These are phyloP conservation scores for Mohoua ochrocephala DNA, from an alignment of 2,113 vertebrate species.

Conservation along the genomic window DNA sequence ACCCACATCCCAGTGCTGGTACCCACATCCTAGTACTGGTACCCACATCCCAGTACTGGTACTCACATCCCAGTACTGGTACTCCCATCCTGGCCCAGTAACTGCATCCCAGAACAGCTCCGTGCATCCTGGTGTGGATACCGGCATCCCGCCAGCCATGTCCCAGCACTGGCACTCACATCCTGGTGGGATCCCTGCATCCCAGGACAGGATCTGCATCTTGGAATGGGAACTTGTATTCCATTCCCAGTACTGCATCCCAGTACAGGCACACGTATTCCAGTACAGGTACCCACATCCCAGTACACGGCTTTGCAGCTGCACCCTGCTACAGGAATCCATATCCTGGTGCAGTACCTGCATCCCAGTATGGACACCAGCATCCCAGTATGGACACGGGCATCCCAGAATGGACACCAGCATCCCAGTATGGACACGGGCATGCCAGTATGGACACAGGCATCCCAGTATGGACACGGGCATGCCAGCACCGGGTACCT, in stretches of 20 bases:
- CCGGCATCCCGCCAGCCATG: accelerated
- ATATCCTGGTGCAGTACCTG: too few species aligned
- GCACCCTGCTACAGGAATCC: neutral
- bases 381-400: too few species aligned
- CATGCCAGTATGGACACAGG: neutral
- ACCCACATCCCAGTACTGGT: neutral
- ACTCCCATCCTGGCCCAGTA: accelerated
- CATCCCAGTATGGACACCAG: neutral
- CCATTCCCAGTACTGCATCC: neutral
- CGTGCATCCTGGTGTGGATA: too few species aligned
- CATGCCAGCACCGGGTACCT: neutral
- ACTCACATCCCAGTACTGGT: neutral
- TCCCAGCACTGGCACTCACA: too few species aligned
- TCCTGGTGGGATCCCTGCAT: neutral
- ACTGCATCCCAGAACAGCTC: neutral
- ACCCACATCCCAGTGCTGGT: too few species aligned
- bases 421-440: neutral
- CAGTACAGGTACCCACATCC: neutral
- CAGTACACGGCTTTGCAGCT: accelerated
- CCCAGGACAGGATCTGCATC: neutral
- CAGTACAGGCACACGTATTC: accelerated
- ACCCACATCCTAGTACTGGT: too few species aligned
- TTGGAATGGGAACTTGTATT: neutral
- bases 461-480: neutral
- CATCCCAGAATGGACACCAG: neutral